These are phyloP conservation scores for Heteromurus nitidus DNA, from an alignment of 2,888 invertebrate genomes.

Conservation along the genomic window DNA sequence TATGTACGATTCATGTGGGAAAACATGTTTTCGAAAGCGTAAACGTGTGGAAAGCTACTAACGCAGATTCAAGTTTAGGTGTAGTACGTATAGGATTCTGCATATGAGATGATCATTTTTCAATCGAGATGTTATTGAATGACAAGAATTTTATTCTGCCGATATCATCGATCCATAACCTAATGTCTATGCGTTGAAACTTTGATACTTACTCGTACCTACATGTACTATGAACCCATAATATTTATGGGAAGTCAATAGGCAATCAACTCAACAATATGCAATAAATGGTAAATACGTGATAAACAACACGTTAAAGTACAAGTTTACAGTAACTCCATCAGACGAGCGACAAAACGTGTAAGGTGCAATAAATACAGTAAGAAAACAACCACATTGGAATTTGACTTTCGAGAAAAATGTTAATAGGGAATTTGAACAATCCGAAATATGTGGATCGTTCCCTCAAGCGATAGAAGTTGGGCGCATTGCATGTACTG, in stretches of 20 bases:
- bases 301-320: too few species aligned
- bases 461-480: slow-evolving; percentile 47
- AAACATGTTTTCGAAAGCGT: not conserved
- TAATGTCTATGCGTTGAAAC: too few species aligned
- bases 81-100: too few species aligned
- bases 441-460: slow-evolving; percentile 61
- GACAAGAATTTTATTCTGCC: not conserved
- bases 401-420: slow-evolving; percentile 44
- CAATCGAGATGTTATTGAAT: too few species aligned
- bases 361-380: slow-evolving; percentile 54
- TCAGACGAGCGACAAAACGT: slow-evolving; percentile 18
- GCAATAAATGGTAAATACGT: too few species aligned
- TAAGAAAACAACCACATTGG: slow-evolving; percentile 40
- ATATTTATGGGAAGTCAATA: too few species aligned
- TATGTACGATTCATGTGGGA: not conserved
- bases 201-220: too few species aligned
- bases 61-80: too few species aligned
- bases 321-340: not conserved
- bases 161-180: too few species aligned
- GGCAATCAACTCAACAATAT: too few species aligned
- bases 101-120: too few species aligned
- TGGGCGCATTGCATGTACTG: slow-evolving; percentile 8
- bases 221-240: too few species aligned
- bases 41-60: not conserved
- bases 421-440: slow-evolving; percentile 57